These are phyloP conservation scores for Cecidostiba fungosa DNA, from an alignment of 2,888 invertebrate genomes.

Conservation along the genomic window DNA sequence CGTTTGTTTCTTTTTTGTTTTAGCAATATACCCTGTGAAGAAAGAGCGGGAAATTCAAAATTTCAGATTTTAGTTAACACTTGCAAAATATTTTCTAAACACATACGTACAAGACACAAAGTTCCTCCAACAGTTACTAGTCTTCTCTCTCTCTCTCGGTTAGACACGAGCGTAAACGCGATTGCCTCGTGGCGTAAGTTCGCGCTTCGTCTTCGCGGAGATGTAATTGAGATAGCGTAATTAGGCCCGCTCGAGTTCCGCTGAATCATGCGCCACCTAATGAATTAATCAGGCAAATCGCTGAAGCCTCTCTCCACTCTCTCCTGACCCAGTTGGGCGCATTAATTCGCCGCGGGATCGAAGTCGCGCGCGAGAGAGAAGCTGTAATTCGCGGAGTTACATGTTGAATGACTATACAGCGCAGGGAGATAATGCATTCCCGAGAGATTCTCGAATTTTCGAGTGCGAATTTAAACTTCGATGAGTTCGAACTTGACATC, in stretches of 20 bases:
- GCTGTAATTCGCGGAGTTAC: conserved; percentile 1
- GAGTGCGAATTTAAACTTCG: not conserved
- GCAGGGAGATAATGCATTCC: not conserved
- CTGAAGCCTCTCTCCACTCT: not conserved
- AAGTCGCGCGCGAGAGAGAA: not conserved
- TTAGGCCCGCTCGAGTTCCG: conserved; percentile 27
- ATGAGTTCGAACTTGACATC: not conserved
- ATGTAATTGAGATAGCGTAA: conserved; percentile 39
- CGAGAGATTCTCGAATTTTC: not conserved
- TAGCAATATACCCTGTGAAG: not conserved
- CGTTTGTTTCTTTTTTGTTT: not conserved
- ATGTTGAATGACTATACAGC: not conserved
- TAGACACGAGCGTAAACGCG: no score
- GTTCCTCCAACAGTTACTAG: no score
- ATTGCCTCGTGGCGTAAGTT: not conserved
- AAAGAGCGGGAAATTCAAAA: not conserved
- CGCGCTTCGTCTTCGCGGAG: conserved; percentile 6
- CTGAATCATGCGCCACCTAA: not conserved
- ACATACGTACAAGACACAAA: not conserved
- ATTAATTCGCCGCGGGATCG: conserved; percentile 1
- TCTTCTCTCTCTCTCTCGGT: no score
- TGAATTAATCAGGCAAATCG: conserved; percentile 38
- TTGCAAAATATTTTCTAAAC: not conserved
- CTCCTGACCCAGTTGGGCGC: conserved; percentile 12
- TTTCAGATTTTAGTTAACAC: no score